A percentile compares a stretch with the other conserved stretches of the same genome.
Conservation (phyloP, 2,888 invertebrate genomes). For the Chromoteleia sp. region DNA sequence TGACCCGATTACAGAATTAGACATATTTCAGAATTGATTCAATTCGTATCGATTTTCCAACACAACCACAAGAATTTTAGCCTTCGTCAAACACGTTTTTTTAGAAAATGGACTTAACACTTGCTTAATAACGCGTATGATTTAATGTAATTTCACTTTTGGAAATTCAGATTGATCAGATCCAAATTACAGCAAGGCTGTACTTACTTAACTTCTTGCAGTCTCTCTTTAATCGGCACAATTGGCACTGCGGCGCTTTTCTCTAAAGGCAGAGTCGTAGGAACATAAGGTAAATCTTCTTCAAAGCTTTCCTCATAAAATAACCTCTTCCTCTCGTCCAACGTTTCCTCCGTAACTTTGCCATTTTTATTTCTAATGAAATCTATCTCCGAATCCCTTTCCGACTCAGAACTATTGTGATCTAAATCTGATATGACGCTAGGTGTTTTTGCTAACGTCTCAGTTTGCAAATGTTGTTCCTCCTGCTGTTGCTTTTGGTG, state of each 20-base stretch:
- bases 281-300: slow-evolving; percentile 93
- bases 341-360: slow-evolving; percentile 87
- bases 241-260: slow-evolving; percentile 92
- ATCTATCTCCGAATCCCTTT: slow-evolving; percentile 88
- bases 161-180: too few species aligned
- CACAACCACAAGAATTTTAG: background rate
- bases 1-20: slow-evolving; percentile 38
- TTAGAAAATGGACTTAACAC: background rate
- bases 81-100: background rate
- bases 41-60: slow-evolving; percentile 27
- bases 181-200: too few species aligned
- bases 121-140: background rate
- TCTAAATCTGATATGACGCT: slow-evolving; percentile 81
- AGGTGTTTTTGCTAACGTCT: slow-evolving; percentile 75
- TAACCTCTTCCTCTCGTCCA: slow-evolving; percentile 90
- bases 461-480: slow-evolving; percentile 1
- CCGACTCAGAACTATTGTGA: slow-evolving; percentile 88
- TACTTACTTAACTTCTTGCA: slow-evolving; percentile 81
- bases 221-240: slow-evolving; percentile 91
- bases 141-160: background rate
- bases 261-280: slow-evolving; percentile 95
- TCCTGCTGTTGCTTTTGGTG: slow-evolving; percentile 64
- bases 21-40: slow-evolving; percentile 15
- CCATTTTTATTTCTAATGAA: slow-evolving; percentile 85
- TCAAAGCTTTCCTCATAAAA: slow-evolving; percentile 94